Base-by-base conservation (phyloP, 2,888 invertebrate species). In the Pristionchus arcanus region DNA sequence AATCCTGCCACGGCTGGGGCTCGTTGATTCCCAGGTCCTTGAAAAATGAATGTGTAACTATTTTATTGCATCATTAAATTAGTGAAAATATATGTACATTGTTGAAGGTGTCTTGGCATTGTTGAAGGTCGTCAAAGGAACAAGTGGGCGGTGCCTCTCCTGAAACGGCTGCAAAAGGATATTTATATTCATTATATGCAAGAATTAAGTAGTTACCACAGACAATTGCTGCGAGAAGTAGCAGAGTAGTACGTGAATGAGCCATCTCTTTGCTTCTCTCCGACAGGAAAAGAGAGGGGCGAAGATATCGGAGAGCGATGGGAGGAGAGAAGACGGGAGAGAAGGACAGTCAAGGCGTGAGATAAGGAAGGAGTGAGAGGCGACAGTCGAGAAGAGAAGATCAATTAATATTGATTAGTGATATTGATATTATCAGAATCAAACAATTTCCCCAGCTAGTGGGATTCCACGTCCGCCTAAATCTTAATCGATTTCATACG, bases 1-100 rank as follows among this genome's bases (percentile, higher is more conserved):
- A 88, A 74, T 88, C 87, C 55, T 71, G 53, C 87, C 87, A 88
- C 34, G 87, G 87, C 74, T 74, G 21, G 15, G 87, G 74, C 55
- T 88, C 87, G 16, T 31, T 49, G 74, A 88, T 88, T n/a, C 55
- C 55, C 7, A 88, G 87, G 0, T 28, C 55, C 87, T 88, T 19
- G 34, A 87, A 55, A n/a, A 28, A 53, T 77, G 63, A 11, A 28
- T 83, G 2, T 5, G 53, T 55, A 53, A 31, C 31, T n/a, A 16
- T 15, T 4, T 49, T 16, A 37, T 49, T 2, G 1, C 31, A 31
- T 19, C 5, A 83, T 49, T 28, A 16, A 55, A 31, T 37, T 16
- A 49, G 21, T 49, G 28, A 16, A 28, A 37, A 63, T 15, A 49
- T 15, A 31, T 15, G 4, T 16, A 88, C 87, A 59, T 66, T 28